These are phyloP conservation scores for Hemibagrus guttatus DNA, from an alignment of 2,797 vertebrate species.

Conservation along the genomic window DNA sequence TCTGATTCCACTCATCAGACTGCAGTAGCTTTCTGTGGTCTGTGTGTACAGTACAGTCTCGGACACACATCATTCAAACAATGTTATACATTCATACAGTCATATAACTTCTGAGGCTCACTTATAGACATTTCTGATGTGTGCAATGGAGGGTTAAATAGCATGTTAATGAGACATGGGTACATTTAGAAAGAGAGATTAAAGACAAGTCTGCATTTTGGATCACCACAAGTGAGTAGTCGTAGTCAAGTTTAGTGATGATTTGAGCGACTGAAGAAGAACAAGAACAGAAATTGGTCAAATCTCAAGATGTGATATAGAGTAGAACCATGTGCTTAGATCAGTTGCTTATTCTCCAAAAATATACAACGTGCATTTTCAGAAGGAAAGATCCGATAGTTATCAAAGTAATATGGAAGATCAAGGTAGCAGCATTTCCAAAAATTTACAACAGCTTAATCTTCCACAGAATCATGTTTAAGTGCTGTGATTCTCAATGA, in stretches of 20 bases:
- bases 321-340: not conserved
- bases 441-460: not conserved
- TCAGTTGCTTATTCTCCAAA: not conserved
- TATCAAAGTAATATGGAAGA: not conserved
- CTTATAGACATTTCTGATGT: not conserved
- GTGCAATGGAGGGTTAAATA: not conserved
- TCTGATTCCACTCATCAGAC: conserved; percentile 35
- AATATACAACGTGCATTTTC: not conserved
- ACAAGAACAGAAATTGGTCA: not conserved
- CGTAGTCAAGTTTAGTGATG: not conserved
- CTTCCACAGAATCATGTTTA: not conserved
- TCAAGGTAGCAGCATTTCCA: not conserved
- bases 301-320: not conserved
- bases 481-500: no score
- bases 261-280: not conserved
- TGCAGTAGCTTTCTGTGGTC: not conserved
- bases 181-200: not conserved
- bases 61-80: not conserved
- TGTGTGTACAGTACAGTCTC: not conserved
- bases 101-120: not conserved
- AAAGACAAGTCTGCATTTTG: not conserved
- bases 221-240: not conserved
- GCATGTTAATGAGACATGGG: not conserved
- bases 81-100: not conserved
- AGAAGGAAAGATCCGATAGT: not conserved